Conservation (phyloP, 2,888 invertebrate species). For the Stramonita haemastoma region DNA sequence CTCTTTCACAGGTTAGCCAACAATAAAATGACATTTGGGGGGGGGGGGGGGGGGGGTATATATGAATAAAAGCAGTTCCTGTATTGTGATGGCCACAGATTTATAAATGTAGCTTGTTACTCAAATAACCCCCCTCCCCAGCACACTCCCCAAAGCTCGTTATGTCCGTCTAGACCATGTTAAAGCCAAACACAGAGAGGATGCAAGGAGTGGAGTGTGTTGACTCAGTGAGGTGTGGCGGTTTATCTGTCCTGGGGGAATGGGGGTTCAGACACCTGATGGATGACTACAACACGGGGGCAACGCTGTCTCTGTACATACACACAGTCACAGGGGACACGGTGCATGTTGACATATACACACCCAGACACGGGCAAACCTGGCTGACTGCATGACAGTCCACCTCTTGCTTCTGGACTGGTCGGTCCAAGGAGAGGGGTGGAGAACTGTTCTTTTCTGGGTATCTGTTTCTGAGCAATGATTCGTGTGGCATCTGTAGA, state of each 20-base stretch:
- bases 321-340: neutral
- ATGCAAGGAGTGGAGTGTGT: neutral
- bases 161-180: too few species aligned
- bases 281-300: neutral
- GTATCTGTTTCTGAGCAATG: neutral
- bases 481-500: neutral
- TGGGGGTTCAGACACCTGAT: neutral
- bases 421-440: neutral
- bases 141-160: too few species aligned
- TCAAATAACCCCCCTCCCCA: too few species aligned
- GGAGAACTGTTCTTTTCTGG: neutral
- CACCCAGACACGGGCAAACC: neutral
- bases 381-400: neutral
- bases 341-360: neutral
- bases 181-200: too few species aligned
- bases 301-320: neutral
- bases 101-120: too few species aligned
- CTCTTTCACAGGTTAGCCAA: too few species aligned
- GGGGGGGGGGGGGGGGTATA: too few species aligned
- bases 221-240: conserved; percentile 1
- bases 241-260: neutral
- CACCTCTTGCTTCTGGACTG: neutral
- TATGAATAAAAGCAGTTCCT: too few species aligned
- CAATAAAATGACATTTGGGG: too few species aligned
- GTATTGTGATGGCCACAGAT: too few species aligned